A percentile compares a stretch with the other conserved stretches of the same genome.
phyloP scores from a whole-genome alignment of 2,888 invertebrate genomes.

The Hemithea aestivaria region DNA sequence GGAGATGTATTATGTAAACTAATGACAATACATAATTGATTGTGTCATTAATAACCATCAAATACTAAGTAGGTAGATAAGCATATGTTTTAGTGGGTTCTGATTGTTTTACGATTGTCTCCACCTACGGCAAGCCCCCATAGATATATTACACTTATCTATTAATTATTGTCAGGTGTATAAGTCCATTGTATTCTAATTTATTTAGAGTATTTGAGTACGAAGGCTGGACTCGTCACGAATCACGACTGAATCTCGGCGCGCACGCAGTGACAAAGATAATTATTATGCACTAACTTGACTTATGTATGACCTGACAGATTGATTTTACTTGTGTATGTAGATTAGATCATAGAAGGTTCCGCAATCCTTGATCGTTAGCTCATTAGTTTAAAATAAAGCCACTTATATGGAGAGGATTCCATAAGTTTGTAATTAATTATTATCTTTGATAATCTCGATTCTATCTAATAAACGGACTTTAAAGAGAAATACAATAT shows the following conservation, averaged over 20 bases:
- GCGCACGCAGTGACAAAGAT: conserved; percentile 41
- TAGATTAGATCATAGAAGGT: conserved; percentile 8
- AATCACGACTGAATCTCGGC: conserved; percentile 60
- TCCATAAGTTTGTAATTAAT: no score
- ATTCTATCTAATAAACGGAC: no score
- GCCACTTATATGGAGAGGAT: no score
- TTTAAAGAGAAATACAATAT: no score
- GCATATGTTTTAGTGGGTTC: no score
- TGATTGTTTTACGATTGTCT: conserved; percentile 4
- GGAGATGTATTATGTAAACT: no score
- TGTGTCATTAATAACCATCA: no score
- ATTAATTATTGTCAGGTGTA: conserved; percentile 65
- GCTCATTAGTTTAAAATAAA: conserved; percentile 1
- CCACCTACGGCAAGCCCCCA: conserved; percentile 15
- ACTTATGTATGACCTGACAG: conserved; percentile 11
- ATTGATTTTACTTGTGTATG: conserved; percentile 18
- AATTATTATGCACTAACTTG: conserved; percentile 25
- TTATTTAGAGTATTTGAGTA: conserved; percentile 55
- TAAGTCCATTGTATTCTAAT: conserved; percentile 73
- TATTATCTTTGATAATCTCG: no score
- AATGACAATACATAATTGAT: no score
- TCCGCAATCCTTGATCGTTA: conserved; percentile 11
- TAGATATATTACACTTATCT: conserved; percentile 37
- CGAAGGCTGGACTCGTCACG: conserved; percentile 70
- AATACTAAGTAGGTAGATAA: no score